phyloP scores from a whole-genome alignment of 2,888 invertebrate species.

The Silvanus unidentatus region DNA sequence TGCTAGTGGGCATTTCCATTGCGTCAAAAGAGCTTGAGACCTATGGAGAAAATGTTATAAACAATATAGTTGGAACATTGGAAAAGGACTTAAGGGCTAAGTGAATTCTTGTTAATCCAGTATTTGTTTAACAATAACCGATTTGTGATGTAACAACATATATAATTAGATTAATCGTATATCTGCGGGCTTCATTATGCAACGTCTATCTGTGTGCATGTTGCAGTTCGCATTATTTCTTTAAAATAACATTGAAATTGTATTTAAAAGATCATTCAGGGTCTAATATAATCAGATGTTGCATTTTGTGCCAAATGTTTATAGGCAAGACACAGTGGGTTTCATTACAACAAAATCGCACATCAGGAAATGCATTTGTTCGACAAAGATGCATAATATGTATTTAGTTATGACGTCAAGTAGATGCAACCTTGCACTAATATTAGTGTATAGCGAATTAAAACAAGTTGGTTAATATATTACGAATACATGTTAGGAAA shows the following conservation, averaged over 20 bases:
- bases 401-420: constrained; percentile 28
- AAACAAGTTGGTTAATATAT: constrained; percentile 19
- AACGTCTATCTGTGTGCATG: too few species aligned
- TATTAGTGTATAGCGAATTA: constrained; percentile 41
- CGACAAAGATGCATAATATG: constrained; percentile 25
- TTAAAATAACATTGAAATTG: background rate
- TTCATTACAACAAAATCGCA: too few species aligned
- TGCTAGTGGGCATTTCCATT: constrained; percentile 14
- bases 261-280: constrained; percentile 33
- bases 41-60: too few species aligned
- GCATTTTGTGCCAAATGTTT: constrained; percentile 29
- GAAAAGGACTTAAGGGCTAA: too few species aligned
- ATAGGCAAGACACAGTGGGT: too few species aligned
- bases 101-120: too few species aligned
- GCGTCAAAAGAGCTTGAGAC: background rate
- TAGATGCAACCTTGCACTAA: constrained; percentile 42
- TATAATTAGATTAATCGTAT: too few species aligned
- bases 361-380: constrained; percentile 30
- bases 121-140: too few species aligned
- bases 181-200: too few species aligned
- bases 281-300: constrained; percentile 13
- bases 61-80: too few species aligned
- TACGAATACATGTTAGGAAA: background rate
- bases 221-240: background rate
- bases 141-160: too few species aligned